These are phyloP conservation scores for Macheiramphus alcinus DNA, from an alignment of 2,113 vertebrate genomes.

Conservation along the genomic window DNA sequence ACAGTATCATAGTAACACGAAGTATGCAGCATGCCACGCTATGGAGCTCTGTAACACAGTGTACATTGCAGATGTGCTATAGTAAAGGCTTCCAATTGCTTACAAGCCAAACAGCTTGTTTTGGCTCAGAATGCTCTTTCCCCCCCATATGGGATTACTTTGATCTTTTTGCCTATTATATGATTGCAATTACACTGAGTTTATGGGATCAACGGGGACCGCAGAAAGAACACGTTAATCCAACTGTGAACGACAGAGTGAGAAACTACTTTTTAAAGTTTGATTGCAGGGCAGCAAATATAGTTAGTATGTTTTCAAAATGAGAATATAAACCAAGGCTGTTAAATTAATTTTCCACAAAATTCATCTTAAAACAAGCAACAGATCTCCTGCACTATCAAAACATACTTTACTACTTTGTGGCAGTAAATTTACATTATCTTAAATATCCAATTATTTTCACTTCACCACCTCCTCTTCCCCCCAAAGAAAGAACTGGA, in stretches of 20 bases:
- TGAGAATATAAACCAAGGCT: background rate
- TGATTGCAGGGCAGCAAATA: background rate
- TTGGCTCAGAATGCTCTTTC: background rate
- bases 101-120: constrained; percentile 8
- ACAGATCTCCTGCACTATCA: background rate
- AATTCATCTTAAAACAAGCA: background rate
- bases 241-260: background rate
- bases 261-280: background rate
- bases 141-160: background rate
- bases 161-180: background rate
- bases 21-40: background rate
- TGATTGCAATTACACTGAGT: background rate
- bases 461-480: background rate
- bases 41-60: background rate
- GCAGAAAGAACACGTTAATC: background rate
- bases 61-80: background rate
- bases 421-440: background rate
- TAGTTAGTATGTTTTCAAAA: background rate
- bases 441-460: background rate
- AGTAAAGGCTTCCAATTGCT: background rate
- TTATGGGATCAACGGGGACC: background rate
- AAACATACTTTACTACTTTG: background rate
- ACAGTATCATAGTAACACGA: fast-evolving
- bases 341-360: background rate
- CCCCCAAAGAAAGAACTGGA: background rate